Percentiles rank a stretch among this genome's conserved stretches.
Conservation (phyloP, 2,113 vertebrate species). For the Campylorhamphus procurvoides region DNA sequence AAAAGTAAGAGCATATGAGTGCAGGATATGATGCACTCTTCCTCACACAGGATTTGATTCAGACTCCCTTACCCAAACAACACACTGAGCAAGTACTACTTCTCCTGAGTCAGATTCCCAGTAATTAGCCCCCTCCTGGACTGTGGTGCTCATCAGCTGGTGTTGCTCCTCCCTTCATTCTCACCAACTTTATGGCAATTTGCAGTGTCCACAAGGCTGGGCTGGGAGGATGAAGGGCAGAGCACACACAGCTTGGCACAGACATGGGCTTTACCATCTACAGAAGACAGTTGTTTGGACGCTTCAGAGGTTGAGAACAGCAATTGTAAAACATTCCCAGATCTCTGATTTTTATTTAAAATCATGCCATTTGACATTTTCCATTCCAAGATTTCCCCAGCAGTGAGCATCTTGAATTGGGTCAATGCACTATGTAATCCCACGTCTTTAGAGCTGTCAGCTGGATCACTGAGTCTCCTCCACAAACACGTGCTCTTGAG, state of each 20-base stretch:
- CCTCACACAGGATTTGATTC: background rate
- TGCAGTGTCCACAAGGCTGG: background rate
- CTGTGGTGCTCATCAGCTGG: background rate
- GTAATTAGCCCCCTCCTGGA: background rate
- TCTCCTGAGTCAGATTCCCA: background rate
- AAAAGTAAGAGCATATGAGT: background rate
- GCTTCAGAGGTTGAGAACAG: background rate
- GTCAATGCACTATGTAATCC: background rate
- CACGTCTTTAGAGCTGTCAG: background rate
- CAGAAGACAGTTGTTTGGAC: background rate
- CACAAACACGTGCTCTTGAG: background rate
- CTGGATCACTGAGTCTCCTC: background rate
- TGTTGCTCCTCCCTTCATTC: background rate
- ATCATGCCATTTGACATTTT: background rate
- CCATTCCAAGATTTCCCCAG: background rate
- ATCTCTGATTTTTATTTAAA: background rate
- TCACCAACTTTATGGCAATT: background rate
- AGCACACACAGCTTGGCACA: accelerated
- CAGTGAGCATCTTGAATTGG: background rate
- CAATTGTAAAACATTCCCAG: background rate
- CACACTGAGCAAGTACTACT: background rate
- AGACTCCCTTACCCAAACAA: background rate
- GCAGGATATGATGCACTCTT: background rate
- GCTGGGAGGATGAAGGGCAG: background rate
- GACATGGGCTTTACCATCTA: background rate